phyloP scores from a whole-genome alignment of 2,888 invertebrate species.

The Acanthosepion lycidas region DNA sequence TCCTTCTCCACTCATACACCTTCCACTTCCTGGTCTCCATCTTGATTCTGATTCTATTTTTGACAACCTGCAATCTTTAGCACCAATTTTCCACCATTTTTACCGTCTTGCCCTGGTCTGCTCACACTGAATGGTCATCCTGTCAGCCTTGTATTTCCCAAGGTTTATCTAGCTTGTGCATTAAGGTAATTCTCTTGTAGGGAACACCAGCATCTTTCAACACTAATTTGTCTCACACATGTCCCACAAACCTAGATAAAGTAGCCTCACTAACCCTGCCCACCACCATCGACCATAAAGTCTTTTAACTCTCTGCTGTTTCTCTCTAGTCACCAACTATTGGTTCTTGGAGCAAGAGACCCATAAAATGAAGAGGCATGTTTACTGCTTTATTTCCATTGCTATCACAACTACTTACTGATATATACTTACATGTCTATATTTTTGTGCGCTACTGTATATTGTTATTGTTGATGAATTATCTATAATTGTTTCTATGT shows the following conservation, averaged over 20 bases:
- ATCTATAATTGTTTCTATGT: no score
- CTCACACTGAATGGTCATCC: background rate
- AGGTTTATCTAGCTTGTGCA: background rate
- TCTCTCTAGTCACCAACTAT: background rate
- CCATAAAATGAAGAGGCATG: background rate
- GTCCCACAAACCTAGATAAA: constrained; percentile 6
- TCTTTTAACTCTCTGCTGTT: background rate
- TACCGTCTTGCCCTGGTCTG: background rate
- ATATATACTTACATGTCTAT: background rate
- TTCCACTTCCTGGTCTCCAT: background rate
- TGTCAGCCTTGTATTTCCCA: background rate
- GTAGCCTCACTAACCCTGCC: background rate
- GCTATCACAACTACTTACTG: background rate
- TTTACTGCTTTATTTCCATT: no score
- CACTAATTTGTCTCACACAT: background rate
- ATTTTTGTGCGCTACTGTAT: background rate
- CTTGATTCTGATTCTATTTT: background rate
- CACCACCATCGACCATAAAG: background rate
- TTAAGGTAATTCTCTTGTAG: background rate
- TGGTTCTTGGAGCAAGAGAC: background rate
- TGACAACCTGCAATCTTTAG: background rate
- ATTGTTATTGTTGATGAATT: background rate
- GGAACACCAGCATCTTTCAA: background rate
- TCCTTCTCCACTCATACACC: background rate
- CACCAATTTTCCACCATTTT: background rate